A percentile compares a stretch with the other conserved stretches of the same genome.
phyloP scores from a whole-genome alignment of 2,888 invertebrate genomes.

The Amphipyra tragopoginis region DNA sequence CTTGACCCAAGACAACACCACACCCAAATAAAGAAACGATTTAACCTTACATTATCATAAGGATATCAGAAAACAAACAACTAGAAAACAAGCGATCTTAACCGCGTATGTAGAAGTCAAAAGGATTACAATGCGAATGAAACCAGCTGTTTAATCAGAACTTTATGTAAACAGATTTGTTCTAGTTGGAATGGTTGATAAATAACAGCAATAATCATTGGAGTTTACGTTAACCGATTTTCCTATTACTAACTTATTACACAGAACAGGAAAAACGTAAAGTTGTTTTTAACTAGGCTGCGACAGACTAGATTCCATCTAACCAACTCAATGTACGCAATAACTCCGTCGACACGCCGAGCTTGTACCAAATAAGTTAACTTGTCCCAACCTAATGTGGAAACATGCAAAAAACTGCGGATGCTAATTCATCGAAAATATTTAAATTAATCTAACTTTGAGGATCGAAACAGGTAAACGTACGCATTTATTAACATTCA shows the following conservation, averaged over 20 bases:
- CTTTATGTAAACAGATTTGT: conserved; percentile 24
- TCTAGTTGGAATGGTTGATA: conserved; percentile 17
- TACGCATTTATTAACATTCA: conserved; percentile 12
- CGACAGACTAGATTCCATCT: conserved; percentile 60
- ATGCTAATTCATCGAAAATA: conserved; percentile 51
- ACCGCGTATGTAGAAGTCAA: conserved; percentile 26
- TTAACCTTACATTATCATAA: conserved; percentile 36
- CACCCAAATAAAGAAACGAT: conserved; percentile 56
- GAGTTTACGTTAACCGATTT: conserved; percentile 29
- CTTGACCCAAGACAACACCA: conserved; percentile 60
- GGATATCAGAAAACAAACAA: conserved; percentile 43
- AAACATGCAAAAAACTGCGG: conserved; percentile 68
- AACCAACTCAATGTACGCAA: conserved; percentile 62
- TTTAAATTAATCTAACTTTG: conserved; percentile 39
- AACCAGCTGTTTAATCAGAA: conserved; percentile 55
- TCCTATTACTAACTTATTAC: conserved; percentile 43
- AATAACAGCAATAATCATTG: conserved; percentile 23
- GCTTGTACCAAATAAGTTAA: conserved; percentile 77
- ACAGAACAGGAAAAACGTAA: conserved; percentile 66
- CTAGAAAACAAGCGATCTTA: conserved; percentile 35
- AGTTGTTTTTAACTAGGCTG: conserved; percentile 68
- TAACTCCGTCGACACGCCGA: conserved; percentile 64
- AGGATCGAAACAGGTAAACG: conserved; percentile 29
- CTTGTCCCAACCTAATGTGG: conserved; percentile 73
- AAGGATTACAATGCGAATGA: conserved; percentile 36